phyloP scores from a whole-genome alignment of 2,113 vertebrate genomes.

The Nerophis lumbriciformis region DNA sequence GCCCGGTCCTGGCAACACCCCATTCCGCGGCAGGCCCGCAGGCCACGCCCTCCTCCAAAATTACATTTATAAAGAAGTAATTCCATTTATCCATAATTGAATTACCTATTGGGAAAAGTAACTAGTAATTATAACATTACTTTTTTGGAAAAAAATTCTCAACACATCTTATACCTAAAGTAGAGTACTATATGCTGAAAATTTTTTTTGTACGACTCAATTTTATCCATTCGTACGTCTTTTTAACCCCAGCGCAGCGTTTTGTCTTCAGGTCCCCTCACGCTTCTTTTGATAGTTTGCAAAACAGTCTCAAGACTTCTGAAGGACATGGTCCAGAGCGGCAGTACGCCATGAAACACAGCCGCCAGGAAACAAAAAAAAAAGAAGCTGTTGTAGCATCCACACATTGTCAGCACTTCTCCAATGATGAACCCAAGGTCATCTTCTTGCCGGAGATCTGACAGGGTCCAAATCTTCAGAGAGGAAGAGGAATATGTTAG shows the following conservation, averaged over 20 bases:
- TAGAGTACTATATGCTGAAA: too few species aligned
- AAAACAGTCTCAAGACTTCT: conserved; percentile 10
- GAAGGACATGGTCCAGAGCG: conserved; percentile 26
- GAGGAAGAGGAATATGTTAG: conserved; percentile 24
- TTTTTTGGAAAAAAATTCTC: too few species aligned
- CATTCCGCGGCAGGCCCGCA: too few species aligned
- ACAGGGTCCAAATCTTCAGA: conserved; percentile 44
- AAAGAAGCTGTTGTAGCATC: conserved; percentile 18
- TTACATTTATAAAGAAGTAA: too few species aligned
- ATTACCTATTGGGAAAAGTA: too few species aligned
- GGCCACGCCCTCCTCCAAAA: too few species aligned
- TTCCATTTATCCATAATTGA: too few species aligned
- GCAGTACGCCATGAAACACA: neutral
- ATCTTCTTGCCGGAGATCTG: conserved; percentile 41
- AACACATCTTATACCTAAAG: too few species aligned
- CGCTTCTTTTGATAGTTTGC: neutral
- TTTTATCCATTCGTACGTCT: neutral
- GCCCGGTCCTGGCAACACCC: too few species aligned
- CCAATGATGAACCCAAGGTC: conserved; percentile 46
- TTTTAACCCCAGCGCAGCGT: neutral
- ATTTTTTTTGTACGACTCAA: too few species aligned
- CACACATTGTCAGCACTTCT: conserved; percentile 42
- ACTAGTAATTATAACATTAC: too few species aligned
- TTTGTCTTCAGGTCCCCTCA: too few species aligned
- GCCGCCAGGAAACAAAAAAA: neutral